Evolutionary conservation across 2,888 invertebrate genomes (phyloP).

Genomic region (Sialis lutaria): DNA sequence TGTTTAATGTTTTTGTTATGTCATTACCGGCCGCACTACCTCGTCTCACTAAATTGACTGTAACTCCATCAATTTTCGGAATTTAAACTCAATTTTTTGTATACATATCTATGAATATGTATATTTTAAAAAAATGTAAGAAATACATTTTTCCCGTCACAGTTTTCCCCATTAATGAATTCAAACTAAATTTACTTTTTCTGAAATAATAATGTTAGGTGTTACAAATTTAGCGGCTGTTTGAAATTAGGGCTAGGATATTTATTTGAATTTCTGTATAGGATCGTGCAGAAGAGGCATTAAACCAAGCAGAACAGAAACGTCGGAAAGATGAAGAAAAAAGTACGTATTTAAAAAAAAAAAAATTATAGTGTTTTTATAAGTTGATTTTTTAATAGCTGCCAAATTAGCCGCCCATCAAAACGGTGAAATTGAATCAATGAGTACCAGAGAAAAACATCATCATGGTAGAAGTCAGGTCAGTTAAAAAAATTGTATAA

Average conservation of each 20-base stretch:
- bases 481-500: conserved; percentile 16
- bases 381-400: conserved; percentile 21
- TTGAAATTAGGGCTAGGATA: background rate
- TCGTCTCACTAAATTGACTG: too few relatives aligned
- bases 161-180: too few relatives aligned
- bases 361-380: conserved; percentile 8
- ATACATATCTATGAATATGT: too few relatives aligned
- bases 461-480: conserved; percentile 45
- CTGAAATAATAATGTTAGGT: too few relatives aligned
- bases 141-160: too few relatives aligned
- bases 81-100: too few relatives aligned
- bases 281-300: conserved; percentile 58
- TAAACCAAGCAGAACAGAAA: conserved; percentile 48
- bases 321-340: conserved; percentile 65
- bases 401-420: conserved; percentile 47
- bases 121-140: too few relatives aligned
- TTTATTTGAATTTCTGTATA: conserved; percentile 16
- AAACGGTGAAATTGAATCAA: conserved; percentile 54
- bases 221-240: too few relatives aligned
- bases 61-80: too few relatives aligned
- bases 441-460: conserved; percentile 54
- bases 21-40: too few relatives aligned
- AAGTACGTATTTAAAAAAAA: conserved; percentile 28
- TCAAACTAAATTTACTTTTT: too few relatives aligned
- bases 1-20: too few relatives aligned